These are phyloP conservation scores for Pygoscelis antarcticus DNA, from an alignment of 2,113 vertebrate species.

Conservation along the genomic window DNA sequence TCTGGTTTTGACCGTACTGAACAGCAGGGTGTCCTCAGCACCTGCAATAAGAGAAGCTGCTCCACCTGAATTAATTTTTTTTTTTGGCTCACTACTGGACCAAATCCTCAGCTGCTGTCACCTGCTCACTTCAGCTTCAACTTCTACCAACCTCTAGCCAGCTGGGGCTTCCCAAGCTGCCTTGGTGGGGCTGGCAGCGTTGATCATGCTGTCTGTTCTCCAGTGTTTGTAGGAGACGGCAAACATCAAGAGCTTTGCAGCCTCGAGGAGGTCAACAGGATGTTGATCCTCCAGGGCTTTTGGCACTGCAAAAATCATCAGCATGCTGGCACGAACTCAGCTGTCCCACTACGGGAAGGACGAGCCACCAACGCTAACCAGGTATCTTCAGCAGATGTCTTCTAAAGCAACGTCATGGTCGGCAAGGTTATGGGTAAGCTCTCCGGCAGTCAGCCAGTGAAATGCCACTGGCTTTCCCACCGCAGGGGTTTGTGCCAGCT, in stretches of 20 bases:
- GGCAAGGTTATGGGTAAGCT: neutral
- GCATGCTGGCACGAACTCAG: rapidly evolving
- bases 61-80: neutral
- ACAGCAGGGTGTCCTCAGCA: neutral
- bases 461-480: rapidly evolving
- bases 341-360: rapidly evolving
- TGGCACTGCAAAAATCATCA: neutral
- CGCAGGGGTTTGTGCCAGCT: neutral
- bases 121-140: neutral
- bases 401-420: neutral
- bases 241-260: neutral
- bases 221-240: neutral
- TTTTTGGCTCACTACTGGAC: neutral
- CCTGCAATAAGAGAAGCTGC: neutral
- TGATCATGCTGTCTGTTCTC: neutral
- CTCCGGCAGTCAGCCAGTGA: rapidly evolving
- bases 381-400: neutral
- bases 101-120: neutral
- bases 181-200: neutral
- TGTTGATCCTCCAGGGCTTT: neutral
- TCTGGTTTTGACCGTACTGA: neutral
- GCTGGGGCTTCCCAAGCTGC: neutral
- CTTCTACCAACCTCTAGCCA: neutral
- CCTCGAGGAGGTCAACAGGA: neutral
- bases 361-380: neutral